Percentiles rank a stretch among this genome's conserved stretches.
phyloP scores from a whole-genome alignment of 2,888 invertebrate species.

The Lampropteryx suffumata region DNA sequence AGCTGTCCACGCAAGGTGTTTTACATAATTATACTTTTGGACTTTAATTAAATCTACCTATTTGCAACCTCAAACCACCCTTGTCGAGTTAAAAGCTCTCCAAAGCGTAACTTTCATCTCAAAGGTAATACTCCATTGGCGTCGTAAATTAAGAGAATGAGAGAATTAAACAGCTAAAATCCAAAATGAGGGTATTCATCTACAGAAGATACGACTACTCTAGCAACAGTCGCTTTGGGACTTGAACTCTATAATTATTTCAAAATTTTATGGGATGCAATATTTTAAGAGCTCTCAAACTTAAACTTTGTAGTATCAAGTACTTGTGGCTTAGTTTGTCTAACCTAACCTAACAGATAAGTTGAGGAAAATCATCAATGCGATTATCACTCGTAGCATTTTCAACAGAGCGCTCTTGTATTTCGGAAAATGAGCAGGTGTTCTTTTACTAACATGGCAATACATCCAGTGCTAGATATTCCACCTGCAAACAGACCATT shows the following conservation, averaged over 20 bases:
- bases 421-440: too few species aligned
- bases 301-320: too few species aligned
- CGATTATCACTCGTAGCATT: too few species aligned
- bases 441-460: too few species aligned
- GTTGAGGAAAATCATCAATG: too few species aligned
- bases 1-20: too few species aligned
- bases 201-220: conserved; percentile 37
- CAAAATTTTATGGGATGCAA: neutral
- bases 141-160: conserved; percentile 55
- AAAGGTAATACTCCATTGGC: conserved; percentile 49
- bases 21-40: too few species aligned
- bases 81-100: neutral
- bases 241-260: conserved; percentile 16
- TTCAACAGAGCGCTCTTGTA: too few species aligned
- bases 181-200: conserved; percentile 49
- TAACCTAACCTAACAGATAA: too few species aligned
- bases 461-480: too few species aligned
- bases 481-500: too few species aligned
- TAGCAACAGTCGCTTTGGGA: conserved; percentile 31
- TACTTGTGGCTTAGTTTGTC: too few species aligned
- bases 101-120: conserved; percentile 36
- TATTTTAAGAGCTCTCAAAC: neutral
- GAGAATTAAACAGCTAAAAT: conserved; percentile 50
- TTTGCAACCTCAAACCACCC: conserved; percentile 6
- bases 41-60: neutral